These are phyloP conservation scores for Melopsittacus undulatus DNA, from an alignment of 2,797 vertebrate species.

Conservation along the genomic window DNA sequence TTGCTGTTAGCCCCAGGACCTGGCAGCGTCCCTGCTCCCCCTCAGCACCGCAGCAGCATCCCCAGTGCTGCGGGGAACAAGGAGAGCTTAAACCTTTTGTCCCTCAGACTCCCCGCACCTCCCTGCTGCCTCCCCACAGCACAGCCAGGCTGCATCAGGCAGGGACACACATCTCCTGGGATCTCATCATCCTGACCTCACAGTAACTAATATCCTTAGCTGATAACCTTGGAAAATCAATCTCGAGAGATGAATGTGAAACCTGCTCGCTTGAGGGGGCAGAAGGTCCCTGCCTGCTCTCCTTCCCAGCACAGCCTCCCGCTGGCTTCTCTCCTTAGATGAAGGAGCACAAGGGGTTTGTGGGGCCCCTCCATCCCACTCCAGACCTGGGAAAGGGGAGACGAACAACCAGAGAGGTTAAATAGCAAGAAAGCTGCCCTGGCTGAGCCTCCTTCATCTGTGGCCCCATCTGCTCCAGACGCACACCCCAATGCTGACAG, in stretches of 20 bases:
- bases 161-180: neutral
- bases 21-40: neutral
- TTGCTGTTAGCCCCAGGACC: neutral
- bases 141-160: neutral
- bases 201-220: neutral
- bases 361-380: rapidly evolving
- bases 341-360: neutral
- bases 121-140: neutral
- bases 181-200: neutral
- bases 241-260: neutral
- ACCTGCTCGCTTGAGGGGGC: neutral
- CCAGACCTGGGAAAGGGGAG: neutral
- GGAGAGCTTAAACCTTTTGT: neutral
- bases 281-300: neutral
- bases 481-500: neutral
- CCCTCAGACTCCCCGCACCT: neutral
- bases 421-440: neutral
- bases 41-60: neutral
- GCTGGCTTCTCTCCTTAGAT: neutral
- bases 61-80: rapidly evolving
- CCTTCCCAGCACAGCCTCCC: neutral
- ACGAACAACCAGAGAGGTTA: neutral
- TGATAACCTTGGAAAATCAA: constrained; percentile 14
- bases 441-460: neutral
- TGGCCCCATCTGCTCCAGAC: neutral